Evolutionary conservation across 2,797 vertebrate species (phyloP).

Genomic region (Lateolabrax maculatus): DNA sequence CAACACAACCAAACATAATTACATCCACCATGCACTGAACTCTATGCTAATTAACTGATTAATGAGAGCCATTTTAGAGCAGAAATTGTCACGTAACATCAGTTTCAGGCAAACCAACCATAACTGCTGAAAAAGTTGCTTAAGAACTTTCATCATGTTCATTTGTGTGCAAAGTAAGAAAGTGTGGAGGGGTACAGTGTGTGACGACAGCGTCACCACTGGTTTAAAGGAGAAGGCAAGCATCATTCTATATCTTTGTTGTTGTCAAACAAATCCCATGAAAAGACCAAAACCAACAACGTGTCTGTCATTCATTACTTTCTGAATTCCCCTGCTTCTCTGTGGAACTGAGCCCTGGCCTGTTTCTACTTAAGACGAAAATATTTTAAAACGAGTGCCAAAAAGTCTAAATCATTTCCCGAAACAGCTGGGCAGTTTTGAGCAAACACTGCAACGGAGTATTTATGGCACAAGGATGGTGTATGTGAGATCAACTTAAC

Average conservation of each 20-base stretch:
- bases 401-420: neutral
- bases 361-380: neutral
- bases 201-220: neutral
- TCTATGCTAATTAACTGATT: conserved; percentile 26
- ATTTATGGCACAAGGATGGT: neutral
- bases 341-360: neutral
- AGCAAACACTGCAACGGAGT: neutral
- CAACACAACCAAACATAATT: neutral
- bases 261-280: neutral
- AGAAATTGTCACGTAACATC: conserved; percentile 23
- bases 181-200: neutral
- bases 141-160: neutral
- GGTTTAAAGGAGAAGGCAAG: neutral
- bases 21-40: neutral
- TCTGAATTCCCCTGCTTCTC: neutral
- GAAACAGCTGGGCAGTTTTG: neutral
- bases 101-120: conserved; percentile 10
- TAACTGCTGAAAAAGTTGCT: neutral
- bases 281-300: neutral
- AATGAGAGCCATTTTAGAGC: conserved; percentile 17
- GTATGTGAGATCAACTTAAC: neutral
- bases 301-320: neutral
- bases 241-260: neutral
- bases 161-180: neutral
- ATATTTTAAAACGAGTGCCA: no score